A percentile compares a stretch with the other conserved stretches of the same genome.
These are phyloP conservation scores for Oscheius sp. DNA, from an alignment of 2,888 invertebrate genomes.

Conservation along the genomic window DNA sequence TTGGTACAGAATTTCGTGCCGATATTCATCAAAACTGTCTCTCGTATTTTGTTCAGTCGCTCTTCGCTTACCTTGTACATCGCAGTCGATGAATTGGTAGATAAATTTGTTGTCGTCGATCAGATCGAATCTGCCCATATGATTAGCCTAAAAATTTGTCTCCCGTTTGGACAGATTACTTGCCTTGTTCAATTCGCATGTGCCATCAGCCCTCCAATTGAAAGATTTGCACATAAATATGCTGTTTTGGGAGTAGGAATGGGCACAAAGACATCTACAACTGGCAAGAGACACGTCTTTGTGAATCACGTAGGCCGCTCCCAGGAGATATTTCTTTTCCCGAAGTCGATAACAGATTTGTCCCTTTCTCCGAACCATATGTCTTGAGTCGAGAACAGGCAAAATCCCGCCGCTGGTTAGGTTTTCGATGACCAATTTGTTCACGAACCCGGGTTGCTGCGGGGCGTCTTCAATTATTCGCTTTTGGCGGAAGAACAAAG, in stretches of 20 bases:
- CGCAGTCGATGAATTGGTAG: conserved; percentile 69
- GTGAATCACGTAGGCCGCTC: conserved; percentile 59
- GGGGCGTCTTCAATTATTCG: background rate
- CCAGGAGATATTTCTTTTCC: conserved; percentile 58
- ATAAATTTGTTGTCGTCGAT: conserved; percentile 60
- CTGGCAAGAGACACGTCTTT: conserved; percentile 59
- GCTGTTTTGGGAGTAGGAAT: conserved; percentile 41
- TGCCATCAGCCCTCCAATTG: conserved; percentile 57
- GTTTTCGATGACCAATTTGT: conserved; percentile 51
- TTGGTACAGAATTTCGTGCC: conserved; percentile 48
- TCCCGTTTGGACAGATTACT: conserved; percentile 38
- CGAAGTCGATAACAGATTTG: conserved; percentile 66
- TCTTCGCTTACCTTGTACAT: conserved; percentile 40
- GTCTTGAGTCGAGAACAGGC: conserved; percentile 28
- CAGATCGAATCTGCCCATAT: conserved; percentile 62
- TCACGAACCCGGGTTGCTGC: conserved; percentile 48
- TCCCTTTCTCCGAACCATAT: conserved; percentile 22
- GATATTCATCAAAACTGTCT: conserved; percentile 44
- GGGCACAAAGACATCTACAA: conserved; percentile 63
- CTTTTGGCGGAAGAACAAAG: background rate
- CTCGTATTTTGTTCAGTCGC: conserved; percentile 45
- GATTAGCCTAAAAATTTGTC: conserved; percentile 26
- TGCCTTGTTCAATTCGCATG: conserved; percentile 65
- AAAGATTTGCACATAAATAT: conserved; percentile 56
- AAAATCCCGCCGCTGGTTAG: conserved; percentile 20